Conservation (phyloP, 1,140 invertebrate species). For the Drosophila orena region DNA sequence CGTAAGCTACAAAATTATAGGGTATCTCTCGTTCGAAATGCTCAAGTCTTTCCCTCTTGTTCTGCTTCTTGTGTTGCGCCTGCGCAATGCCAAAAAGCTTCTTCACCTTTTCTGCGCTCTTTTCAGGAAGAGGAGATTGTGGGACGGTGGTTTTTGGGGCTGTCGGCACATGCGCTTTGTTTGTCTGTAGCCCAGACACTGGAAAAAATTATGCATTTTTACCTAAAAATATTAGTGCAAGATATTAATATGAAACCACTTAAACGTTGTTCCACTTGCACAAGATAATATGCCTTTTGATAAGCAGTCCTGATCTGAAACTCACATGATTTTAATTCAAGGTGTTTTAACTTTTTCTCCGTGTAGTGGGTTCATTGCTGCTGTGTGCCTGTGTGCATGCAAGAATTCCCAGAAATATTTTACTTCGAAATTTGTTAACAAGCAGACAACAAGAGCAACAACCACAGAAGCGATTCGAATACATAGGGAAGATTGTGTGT, state of each 20-base stretch:
- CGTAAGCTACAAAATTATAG: not conserved
- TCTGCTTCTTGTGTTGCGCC: slow-evolving; percentile 45
- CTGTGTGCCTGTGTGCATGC: slow-evolving; percentile 28
- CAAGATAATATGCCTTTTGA: not conserved
- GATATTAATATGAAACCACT: too few species aligned
- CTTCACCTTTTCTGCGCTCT: slow-evolving; percentile 38
- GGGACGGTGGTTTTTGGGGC: slow-evolving; percentile 13
- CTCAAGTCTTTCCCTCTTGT: not conserved
- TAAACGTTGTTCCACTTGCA: too few species aligned
- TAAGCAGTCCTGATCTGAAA: not conserved
- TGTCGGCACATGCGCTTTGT: slow-evolving; percentile 67
- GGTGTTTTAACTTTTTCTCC: not conserved
- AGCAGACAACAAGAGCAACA: slow-evolving; percentile 50
- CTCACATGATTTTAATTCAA: too few species aligned
- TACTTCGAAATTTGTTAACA: slow-evolving; percentile 79
- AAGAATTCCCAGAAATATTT: slow-evolving; percentile 77
- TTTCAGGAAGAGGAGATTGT: slow-evolving; percentile 30
- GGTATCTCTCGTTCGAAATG: slow-evolving; percentile 3
- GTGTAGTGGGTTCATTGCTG: slow-evolving; percentile 17
- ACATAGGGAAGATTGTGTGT: slow-evolving; percentile 44
- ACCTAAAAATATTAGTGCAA: too few species aligned
- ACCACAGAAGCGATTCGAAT: slow-evolving; percentile 23
- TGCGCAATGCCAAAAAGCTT: slow-evolving; percentile 68
- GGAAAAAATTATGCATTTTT: not conserved
- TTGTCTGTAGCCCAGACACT: slow-evolving; percentile 45